Base-by-base conservation (phyloP, 2,797 vertebrate species). In the Petrocephalus schoutedeni region DNA sequence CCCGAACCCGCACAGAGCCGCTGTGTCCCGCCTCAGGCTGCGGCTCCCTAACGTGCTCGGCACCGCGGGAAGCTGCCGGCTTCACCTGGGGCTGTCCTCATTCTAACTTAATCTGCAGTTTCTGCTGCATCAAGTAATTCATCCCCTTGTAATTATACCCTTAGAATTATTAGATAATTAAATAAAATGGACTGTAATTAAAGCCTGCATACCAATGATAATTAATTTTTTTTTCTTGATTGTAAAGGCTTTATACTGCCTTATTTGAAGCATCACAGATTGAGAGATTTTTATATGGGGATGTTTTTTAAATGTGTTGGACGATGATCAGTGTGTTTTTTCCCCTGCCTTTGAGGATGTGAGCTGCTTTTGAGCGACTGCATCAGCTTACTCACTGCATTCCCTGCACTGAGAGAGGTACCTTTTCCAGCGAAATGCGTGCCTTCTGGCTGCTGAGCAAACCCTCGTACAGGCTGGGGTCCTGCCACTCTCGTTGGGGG, bases 401-500 rank as follows among this genome's bases (percentile, higher is more conserved):
- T 67, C 36, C 16, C 32, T 45, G 36, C 16, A 14, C 71, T 77
- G 71, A 8, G 32, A 77, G 36, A 41, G 32, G 77, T n/a, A 54
- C 0, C 19, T 0, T 54, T 21, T 84, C 45, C 1, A 10, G 64
- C 23, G 19, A 82, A 45, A 82, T 45, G 45, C 5, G 1, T 23
- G 41, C 41, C 59, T 32, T 9, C 57, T 64, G 32, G 19, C 10
- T 1, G 4, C 64, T 32, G 6, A 28, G 14, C 21, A 64, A 21
- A 64, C n/a, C 28, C 64, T 71, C 36, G 19, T 77, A 49, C 4
- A 49, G 71, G 71, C 41, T 67, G 83, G 89, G 88, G 3, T 1
- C 59, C 41, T 87, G 85, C 12, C 0, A 89, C 89, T 89, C 87
- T 85, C 87, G 41, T 87, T 89, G 89, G 71, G 71, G 71, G 56